A percentile compares a stretch with the other conserved stretches of the same genome.
Conservation (phyloP, 2,797 vertebrate species). For the Distichodus sexfasciatus region DNA sequence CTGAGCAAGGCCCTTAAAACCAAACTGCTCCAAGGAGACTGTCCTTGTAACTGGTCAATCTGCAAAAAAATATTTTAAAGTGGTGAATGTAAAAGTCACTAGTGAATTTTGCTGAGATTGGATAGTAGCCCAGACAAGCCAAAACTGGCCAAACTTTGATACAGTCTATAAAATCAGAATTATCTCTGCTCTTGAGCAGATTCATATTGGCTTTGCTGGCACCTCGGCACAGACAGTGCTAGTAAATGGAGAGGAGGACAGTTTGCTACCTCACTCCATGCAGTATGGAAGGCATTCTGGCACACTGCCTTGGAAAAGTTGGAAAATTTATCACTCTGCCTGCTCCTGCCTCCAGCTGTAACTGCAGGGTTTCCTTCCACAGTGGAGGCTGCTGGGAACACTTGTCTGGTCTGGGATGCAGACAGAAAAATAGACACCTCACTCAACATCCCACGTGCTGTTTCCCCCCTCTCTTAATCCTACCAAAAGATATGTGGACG, state of each 20-base stretch:
- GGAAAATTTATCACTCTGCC: not conserved
- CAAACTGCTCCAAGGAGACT: no score
- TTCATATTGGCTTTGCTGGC: not conserved
- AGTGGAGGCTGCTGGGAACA: not conserved
- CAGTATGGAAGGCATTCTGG: not conserved
- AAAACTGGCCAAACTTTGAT: not conserved
- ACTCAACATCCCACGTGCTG: constrained; percentile 11
- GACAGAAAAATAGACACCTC: constrained; percentile 12
- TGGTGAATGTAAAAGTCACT: not conserved
- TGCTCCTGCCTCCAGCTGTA: constrained; percentile 10
- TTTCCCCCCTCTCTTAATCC: constrained; percentile 16
- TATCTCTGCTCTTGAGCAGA: not conserved
- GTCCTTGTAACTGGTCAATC: not conserved
- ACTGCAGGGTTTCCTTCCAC: not conserved
- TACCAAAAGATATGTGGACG: constrained; percentile 12
- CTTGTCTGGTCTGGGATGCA: constrained; percentile 16
- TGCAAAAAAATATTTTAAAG: no score
- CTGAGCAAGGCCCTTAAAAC: no score
- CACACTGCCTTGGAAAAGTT: not conserved
- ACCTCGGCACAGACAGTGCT: not conserved
- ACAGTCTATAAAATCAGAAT: not conserved
- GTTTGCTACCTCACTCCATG: not conserved
- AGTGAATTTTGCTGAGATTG: not conserved
- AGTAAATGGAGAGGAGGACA: not conserved
- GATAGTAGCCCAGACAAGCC: not conserved